Evolutionary conservation across 1,140 invertebrate genomes (phyloP).

Genomic region (Lerema accius): DNA sequence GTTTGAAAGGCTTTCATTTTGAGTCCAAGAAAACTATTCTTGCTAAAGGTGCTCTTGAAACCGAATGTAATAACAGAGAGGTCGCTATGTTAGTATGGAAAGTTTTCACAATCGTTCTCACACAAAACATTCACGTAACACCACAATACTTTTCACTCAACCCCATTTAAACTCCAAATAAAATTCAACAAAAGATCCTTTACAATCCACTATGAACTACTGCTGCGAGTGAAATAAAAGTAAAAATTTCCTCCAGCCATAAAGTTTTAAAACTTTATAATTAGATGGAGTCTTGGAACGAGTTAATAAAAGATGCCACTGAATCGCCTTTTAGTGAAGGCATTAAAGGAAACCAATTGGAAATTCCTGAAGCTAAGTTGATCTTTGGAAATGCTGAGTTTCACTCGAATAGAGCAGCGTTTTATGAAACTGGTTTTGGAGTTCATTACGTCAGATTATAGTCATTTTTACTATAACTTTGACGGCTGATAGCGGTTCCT

Average conservation of each 20-base stretch:
- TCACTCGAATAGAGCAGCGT: constrained; percentile 14
- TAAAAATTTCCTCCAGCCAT: constrained; percentile 17
- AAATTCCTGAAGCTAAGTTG: constrained; percentile 28
- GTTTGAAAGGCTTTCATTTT: too few relatives aligned
- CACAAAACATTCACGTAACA: neutral
- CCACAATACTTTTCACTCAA: neutral
- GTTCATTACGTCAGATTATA: neutral
- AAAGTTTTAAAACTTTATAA: constrained; percentile 32
- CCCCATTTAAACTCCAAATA: neutral
- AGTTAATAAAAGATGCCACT: constrained; percentile 33
- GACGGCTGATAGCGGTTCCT: too few relatives aligned
- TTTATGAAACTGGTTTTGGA: constrained; percentile 8
- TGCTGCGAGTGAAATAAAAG: constrained; percentile 13
- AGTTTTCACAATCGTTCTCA: neutral
- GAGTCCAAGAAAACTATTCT: too few relatives aligned
- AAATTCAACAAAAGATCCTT: constrained; percentile 12
- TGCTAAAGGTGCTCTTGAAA: too few relatives aligned
- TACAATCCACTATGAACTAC: constrained; percentile 23
- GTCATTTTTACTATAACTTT: too few relatives aligned
- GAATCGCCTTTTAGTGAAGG: constrained; percentile 28
- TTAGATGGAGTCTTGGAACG: constrained; percentile 25
- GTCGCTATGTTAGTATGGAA: too few relatives aligned
- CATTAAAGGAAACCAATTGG: constrained; percentile 29
- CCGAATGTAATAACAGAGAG: too few relatives aligned
- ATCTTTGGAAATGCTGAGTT: constrained; percentile 21